Conservation (phyloP, 92 coral and sea anemone species). For the Isaurus tuberculatus region DNA sequence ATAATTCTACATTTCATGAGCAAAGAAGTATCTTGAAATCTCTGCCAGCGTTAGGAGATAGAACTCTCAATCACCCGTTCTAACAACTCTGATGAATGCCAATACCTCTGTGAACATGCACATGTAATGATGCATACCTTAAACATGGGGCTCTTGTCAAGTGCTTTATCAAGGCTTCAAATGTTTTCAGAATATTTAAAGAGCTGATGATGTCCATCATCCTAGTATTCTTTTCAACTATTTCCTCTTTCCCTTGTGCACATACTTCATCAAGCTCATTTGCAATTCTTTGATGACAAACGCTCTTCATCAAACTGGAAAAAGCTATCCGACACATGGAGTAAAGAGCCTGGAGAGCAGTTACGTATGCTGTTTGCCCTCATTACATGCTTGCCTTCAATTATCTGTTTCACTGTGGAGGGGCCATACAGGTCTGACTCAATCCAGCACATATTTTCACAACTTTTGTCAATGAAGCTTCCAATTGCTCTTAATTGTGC, state of each 20-base stretch:
- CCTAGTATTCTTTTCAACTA: background rate
- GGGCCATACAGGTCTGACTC: too few species aligned
- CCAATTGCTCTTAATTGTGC: too few species aligned
- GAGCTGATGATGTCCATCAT: constrained; percentile 24
- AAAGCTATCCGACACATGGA: background rate
- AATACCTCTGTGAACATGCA: constrained; percentile 58
- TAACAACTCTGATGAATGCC: constrained; percentile 56
- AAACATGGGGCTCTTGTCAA: constrained; percentile 52
- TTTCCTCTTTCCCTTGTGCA: background rate
- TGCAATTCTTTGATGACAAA: constrained; percentile 7
- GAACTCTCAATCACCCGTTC: constrained; percentile 59
- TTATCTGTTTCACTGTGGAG: too few species aligned
- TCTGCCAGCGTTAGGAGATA: constrained; percentile 50
- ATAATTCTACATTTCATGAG: constrained; percentile 57
- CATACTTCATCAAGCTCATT: constrained; percentile 29
- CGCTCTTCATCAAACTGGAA: background rate
- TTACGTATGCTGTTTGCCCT: background rate
- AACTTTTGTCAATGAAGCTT: too few species aligned
- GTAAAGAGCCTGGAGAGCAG: background rate
- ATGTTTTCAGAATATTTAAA: constrained; percentile 43
- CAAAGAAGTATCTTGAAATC: constrained; percentile 59
- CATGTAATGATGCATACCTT: constrained; percentile 61
- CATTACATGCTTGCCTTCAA: too few species aligned
- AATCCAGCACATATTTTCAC: too few species aligned
- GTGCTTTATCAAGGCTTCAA: constrained; percentile 46